Percentiles rank a stretch among this genome's conserved stretches.
These are phyloP conservation scores for Scortum barcoo DNA, from an alignment of 2,113 vertebrate genomes.

Conservation along the genomic window DNA sequence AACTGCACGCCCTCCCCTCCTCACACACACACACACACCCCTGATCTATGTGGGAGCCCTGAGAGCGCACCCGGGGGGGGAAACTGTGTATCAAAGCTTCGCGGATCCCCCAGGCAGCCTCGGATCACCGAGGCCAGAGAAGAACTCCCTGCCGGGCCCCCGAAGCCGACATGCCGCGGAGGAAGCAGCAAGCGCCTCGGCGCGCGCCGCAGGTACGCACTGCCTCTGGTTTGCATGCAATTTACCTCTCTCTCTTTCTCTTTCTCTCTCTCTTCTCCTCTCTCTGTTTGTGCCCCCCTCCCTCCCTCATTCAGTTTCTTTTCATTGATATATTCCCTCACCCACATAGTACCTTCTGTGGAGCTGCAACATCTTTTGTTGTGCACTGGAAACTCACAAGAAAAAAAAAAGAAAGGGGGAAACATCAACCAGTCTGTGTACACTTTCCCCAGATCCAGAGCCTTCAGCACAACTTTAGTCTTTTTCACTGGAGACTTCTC, in stretches of 20 bases:
- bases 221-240: conserved; percentile 54
- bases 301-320: conserved; percentile 52
- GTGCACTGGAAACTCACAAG: not conserved
- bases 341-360: conserved; percentile 19
- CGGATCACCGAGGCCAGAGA: conserved; percentile 87
- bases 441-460: conserved; percentile 13
- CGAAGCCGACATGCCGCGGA: conserved; percentile 92
- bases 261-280: not conserved
- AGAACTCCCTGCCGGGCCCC: conserved; percentile 82
- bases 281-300: not conserved
- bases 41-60: conserved; percentile 82
- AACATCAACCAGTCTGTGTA: not conserved
- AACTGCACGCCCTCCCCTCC: conserved; percentile 63
- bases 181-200: conserved; percentile 99
- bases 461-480: conserved; percentile 29
- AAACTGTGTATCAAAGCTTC: conserved; percentile 85
- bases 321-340: conserved; percentile 57
- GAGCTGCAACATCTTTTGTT: conserved; percentile 14
- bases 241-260: not conserved
- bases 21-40: conserved; percentile 50
- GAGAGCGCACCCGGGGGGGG: conserved; percentile 81
- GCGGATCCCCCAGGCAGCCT: conserved; percentile 85
- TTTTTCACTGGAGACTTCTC: not conserved
- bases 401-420: not conserved
- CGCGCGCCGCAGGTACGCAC: conserved; percentile 96